Evolutionary conservation across 2,113 vertebrate species (phyloP).

Genomic region (Nothoprocta pentlandii): DNA sequence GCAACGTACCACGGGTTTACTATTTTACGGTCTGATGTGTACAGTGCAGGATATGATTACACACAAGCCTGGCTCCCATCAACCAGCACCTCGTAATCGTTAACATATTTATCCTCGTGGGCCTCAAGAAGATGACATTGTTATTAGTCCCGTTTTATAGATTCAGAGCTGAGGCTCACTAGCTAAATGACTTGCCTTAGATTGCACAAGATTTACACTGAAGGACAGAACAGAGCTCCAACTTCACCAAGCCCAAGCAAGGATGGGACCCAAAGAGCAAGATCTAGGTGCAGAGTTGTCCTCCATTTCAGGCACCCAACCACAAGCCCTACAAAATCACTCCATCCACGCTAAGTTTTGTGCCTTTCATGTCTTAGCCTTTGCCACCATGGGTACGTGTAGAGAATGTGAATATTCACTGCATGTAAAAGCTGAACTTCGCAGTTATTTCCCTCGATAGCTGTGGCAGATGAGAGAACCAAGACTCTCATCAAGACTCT

Average conservation of each 20-base stretch:
- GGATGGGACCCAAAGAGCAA: background rate
- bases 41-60: slow-evolving; percentile 64
- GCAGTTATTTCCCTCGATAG: background rate
- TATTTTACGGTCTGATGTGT: slow-evolving; percentile 47
- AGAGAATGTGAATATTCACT: background rate
- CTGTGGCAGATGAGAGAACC: background rate
- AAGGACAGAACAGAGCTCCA: background rate
- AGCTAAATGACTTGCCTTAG: slow-evolving; percentile 12
- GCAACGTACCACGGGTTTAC: slow-evolving; percentile 17
- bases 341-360: background rate
- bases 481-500: background rate
- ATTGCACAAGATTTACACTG: background rate
- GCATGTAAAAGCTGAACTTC: background rate
- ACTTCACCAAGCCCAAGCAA: background rate
- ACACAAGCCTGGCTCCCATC: slow-evolving; percentile 61
- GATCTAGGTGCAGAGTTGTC: background rate
- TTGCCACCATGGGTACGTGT: background rate
- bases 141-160: slow-evolving; percentile 50
- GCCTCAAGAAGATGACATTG: slow-evolving; percentile 59
- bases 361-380: background rate
- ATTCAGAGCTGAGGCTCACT: slow-evolving; percentile 42
- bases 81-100: slow-evolving; percentile 42
- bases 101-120: slow-evolving; percentile 53
- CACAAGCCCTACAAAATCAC: background rate
- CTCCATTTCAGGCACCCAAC: background rate